Evolutionary conservation across 2,888 invertebrate genomes (phyloP).

Genomic region (Drosophila siamana): DNA sequence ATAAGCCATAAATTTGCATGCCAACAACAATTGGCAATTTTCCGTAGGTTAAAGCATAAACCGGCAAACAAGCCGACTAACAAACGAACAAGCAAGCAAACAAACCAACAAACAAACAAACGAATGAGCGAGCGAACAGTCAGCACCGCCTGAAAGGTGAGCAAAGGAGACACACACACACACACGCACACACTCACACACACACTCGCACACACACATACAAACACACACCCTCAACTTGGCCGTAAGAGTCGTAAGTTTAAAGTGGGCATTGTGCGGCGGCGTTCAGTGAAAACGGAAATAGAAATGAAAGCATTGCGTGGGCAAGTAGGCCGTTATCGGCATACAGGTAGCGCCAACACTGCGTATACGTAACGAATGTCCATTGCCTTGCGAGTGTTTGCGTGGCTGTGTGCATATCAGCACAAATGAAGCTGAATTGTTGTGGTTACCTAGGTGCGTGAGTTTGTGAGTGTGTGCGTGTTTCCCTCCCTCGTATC

Average conservation of each 20-base stretch:
- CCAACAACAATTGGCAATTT: conserved; percentile 77
- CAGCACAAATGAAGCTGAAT: conserved; percentile 79
- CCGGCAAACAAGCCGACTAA: conserved; percentile 53
- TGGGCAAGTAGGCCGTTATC: conserved; percentile 53
- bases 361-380: conserved; percentile 59
- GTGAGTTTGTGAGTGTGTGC: conserved; percentile 17
- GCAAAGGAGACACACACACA: conserved; percentile 6
- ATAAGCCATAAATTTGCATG: conserved; percentile 82
- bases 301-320: conserved; percentile 67
- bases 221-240: conserved; percentile 1
- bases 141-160: conserved; percentile 44
- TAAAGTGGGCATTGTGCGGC: conserved; percentile 67
- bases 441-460: conserved; percentile 61
- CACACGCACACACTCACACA: neutral
- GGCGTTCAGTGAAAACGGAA: conserved; percentile 66
- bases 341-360: conserved; percentile 35
- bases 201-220: neutral
- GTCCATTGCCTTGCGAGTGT: conserved; percentile 8
- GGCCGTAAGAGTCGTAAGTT: conserved; percentile 55
- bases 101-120: conserved; percentile 26
- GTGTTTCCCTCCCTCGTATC: conserved; percentile 25
- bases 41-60: conserved; percentile 69
- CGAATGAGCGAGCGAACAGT: conserved; percentile 22
- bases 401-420: conserved; percentile 4
- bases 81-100: conserved; percentile 61